Base-by-base conservation (phyloP, 2,888 invertebrate genomes). In the Linyphia triangularis region DNA sequence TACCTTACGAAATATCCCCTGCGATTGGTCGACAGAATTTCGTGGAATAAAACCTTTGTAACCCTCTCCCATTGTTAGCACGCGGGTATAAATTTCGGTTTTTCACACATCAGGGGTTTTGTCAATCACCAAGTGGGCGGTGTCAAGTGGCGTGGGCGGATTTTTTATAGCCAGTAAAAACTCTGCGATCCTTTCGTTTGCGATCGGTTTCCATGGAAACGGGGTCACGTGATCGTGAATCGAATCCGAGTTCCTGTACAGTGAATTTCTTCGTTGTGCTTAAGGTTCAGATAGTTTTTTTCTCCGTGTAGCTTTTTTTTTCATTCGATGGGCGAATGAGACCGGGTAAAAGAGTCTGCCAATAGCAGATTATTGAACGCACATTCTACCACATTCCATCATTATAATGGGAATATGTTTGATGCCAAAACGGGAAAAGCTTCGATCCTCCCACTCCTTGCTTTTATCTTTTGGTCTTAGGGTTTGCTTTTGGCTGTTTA, bases 161-260 rank as follows among this genome's bases (percentile, higher is more conserved):
- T 88, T 88, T 88, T 88, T 88, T 88, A 40, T 75, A n/a, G 43
- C 86, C 86, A 88, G 75, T 88, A 88, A 88, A 88, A 88, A 88
- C 81, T n/a, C 67, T 37, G 51, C 72, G 79, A 86, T 86, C 79
- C 79, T 86, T 85, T 88, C 75, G 70, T 78, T 33, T 57, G 69
- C 19, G 43, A 63, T 78, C 61, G 40, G 79, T 88, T 59, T 37
- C 40, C 69, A 81, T 81, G 75, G 81, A 10, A 79, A 86, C 85
- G 0, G 30, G n/a, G 9, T 13, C n/a, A 40, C 81, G 59, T 33
- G 33, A 33, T 51, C 81, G 59, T 33, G 33, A 33, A n/a, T 51
- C n/a, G 5, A n/a, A 51, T 16, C 16, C 16, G 24, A 51, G 30
- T 73, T 51, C 13, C 4, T 13, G 16, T 51, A 51, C 2, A 51